Conservation (phyloP, 2,113 vertebrate genomes). For the Actenoides lindsayi region DNA sequence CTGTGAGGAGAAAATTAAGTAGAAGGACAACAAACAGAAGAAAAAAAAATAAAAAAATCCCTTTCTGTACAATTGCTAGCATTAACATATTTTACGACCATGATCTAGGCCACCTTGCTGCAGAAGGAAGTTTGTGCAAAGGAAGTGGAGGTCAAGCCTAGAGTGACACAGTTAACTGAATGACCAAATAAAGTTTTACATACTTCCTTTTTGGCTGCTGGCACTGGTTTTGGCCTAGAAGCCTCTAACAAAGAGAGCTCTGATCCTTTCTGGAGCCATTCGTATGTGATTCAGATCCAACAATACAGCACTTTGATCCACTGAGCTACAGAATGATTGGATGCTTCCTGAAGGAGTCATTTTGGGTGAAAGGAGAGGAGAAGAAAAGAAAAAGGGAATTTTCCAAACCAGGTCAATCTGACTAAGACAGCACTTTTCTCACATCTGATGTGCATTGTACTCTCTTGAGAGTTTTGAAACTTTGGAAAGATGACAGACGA, state of each 20-base stretch:
- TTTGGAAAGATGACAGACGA: conserved; percentile 45
- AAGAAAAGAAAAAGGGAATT: conserved; percentile 39
- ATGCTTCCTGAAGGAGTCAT: conserved; percentile 59
- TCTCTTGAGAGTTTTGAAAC: conserved; percentile 25
- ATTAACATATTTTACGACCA: neutral
- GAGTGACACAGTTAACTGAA: conserved; percentile 16
- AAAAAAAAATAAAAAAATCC: neutral
- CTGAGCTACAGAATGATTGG: conserved; percentile 25
- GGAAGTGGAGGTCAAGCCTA: conserved; percentile 13
- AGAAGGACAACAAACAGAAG: neutral
- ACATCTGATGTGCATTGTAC: neutral
- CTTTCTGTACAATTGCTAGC: neutral
- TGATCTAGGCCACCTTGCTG: conserved; percentile 24
- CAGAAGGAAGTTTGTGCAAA: conserved; percentile 32
- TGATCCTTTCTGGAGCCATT: conserved; percentile 50
- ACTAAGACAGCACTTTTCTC: conserved; percentile 18
- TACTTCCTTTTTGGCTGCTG: conserved; percentile 39
- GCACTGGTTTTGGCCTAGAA: conserved; percentile 39
- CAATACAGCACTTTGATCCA: conserved; percentile 53
- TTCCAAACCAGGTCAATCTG: conserved; percentile 24
- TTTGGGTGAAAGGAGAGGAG: conserved; percentile 28
- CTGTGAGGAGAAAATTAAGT: neutral
- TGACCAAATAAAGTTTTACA: conserved; percentile 41
- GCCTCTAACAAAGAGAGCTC: conserved; percentile 43
- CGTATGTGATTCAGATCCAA: conserved; percentile 48